phyloP scores from a whole-genome alignment of 2,888 invertebrate genomes.

The Nezara viridula region DNA sequence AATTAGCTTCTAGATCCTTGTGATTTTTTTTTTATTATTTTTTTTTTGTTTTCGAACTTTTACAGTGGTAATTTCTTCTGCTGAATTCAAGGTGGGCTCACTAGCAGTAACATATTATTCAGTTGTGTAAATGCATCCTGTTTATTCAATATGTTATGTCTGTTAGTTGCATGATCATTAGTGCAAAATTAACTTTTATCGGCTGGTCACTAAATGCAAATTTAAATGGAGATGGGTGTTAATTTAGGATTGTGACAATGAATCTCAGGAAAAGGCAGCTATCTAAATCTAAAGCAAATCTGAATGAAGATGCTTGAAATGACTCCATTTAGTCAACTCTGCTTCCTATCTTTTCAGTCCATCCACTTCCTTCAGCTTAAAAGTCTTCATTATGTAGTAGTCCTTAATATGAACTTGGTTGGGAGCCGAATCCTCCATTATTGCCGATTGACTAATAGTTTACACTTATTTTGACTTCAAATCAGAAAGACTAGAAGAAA shows the following conservation, averaged over 20 bases:
- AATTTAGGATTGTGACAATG: neutral
- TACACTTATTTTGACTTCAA: no score
- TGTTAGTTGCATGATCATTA: neutral
- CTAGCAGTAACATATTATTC: neutral
- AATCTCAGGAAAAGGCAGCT: neutral
- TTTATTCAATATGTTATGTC: neutral
- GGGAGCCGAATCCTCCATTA: no score
- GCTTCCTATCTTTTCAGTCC: neutral
- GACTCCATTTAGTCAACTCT: neutral
- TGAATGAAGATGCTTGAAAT: no score
- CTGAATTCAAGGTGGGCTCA: neutral
- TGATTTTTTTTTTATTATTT: neutral
- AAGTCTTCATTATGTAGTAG: neutral
- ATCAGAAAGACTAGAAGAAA: no score
- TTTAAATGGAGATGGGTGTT: neutral
- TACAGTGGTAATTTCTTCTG: neutral
- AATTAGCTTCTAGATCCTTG: conserved; percentile 26
- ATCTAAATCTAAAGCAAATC: neutral
- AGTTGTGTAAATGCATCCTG: no score
- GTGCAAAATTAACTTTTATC: neutral
- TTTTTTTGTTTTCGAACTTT: neutral
- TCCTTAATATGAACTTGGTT: no score
- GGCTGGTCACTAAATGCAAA: neutral
- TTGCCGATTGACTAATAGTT: no score
- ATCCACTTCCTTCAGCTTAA: neutral